These are phyloP conservation scores for Cephus runcator DNA, from an alignment of 2,888 invertebrate genomes.

Conservation along the genomic window DNA sequence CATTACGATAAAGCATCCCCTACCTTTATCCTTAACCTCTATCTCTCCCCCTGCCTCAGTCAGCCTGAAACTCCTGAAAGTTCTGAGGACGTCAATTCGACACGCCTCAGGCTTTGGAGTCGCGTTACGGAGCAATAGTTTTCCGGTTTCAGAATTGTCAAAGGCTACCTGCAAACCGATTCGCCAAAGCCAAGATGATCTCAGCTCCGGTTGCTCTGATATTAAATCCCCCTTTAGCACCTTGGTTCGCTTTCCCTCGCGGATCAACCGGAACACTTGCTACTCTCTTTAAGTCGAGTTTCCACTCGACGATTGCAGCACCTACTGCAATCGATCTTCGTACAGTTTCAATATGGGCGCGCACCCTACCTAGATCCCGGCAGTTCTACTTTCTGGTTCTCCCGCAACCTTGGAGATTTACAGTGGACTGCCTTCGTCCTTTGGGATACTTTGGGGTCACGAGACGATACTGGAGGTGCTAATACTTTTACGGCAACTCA, in stretches of 20 bases:
- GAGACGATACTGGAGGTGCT: neutral
- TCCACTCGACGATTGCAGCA: neutral
- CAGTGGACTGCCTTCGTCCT: neutral
- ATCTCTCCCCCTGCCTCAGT: neutral
- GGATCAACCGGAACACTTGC: neutral
- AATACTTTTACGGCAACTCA: neutral
- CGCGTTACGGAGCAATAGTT: slow-evolving; percentile 38
- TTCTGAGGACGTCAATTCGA: neutral
- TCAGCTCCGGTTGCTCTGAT: slow-evolving; percentile 54
- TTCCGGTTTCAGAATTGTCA: slow-evolving; percentile 49
- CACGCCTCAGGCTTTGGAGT: neutral
- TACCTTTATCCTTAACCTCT: too few relatives aligned
- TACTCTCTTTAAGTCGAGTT: neutral
- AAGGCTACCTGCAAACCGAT: slow-evolving; percentile 52
- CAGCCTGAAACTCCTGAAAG: neutral
- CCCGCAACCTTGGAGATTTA: neutral
- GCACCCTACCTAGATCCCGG: neutral
- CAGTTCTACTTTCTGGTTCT: neutral
- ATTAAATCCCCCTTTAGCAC: slow-evolving; percentile 49
- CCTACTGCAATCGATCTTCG: neutral
- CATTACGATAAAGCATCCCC: too few relatives aligned
- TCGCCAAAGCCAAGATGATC: slow-evolving; percentile 38
- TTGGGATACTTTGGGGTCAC: neutral
- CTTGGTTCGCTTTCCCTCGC: neutral
- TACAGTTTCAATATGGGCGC: neutral